Base-by-base conservation (phyloP, 1,140 invertebrate genomes). In the Trissolcus basalis region DNA sequence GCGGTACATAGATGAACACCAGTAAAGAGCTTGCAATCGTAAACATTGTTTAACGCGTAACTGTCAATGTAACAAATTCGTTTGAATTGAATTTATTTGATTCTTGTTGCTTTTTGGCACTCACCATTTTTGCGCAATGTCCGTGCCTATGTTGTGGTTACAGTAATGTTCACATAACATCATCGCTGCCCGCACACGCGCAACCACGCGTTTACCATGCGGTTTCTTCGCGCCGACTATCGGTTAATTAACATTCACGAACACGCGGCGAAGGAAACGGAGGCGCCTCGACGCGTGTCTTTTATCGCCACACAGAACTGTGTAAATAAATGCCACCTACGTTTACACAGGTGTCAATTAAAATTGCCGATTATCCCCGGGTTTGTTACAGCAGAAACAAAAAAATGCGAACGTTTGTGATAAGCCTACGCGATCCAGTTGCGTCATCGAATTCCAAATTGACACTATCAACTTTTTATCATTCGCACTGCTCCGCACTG, bases 241-340 rank as follows among this genome's bases (percentile, higher is more conserved):
- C 81, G 75, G 59, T 63, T 81, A 85, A 85, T 85, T 84, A 85
- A 77, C 79, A 83, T 83, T 80, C 78, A 58, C 49, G 36, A 74
- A 73, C 58, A 78, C 77, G 70, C 64, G 50, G 63, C 72, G 59
- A 67, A 64, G 73, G 44, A 55, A 19, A 56, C n/a, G 16, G 27
- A 53, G 60, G 44, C 54, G 47, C 53, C 47, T 53, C 65, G 33
- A 77, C 71, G 77, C 79, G 64, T 77, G 77, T 51, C 19, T 64
- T 74, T 82, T 80, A 83, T 80, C 82, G 77, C 55, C 59, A 39
- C 71, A 68, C 75, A 59, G 56, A 79, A 80, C 85, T 87, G 85
- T 74, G 77, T 81, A 86, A 87, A 86, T 79, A 83, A 27, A 79
- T 72, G 78, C 84, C 81, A 85, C 84, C 85, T 85, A 83, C 77